Conservation (phyloP, 2,888 invertebrate species). For the Melinopterus prodromus region DNA sequence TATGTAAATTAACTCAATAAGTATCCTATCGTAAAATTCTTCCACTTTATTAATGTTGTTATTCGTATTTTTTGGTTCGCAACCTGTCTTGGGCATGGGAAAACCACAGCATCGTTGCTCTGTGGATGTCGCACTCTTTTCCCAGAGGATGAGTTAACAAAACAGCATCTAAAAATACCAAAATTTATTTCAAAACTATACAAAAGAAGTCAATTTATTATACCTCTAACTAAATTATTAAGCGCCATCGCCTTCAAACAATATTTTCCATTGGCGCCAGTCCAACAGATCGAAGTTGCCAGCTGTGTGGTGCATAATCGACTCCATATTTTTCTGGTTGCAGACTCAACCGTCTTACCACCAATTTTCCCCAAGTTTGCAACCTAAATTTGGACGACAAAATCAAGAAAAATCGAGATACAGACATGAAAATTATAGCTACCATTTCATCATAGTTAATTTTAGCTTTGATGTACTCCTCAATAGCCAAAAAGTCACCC, state of each 20-base stretch:
- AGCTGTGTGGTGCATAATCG: conserved; percentile 37
- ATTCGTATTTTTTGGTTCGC: conserved; percentile 17
- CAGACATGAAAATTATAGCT: neutral
- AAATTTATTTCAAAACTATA: conserved; percentile 13
- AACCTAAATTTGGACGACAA: conserved; percentile 29
- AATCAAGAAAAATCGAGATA: neutral
- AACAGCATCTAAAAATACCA: conserved; percentile 36
- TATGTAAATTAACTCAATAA: neutral
- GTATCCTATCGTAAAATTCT: neutral
- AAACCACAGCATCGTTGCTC: conserved; percentile 41
- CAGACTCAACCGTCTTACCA: conserved; percentile 37
- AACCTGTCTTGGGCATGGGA: conserved; percentile 41
- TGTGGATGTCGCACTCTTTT: conserved; percentile 40
- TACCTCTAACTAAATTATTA: conserved; percentile 38
- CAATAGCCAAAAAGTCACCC: conserved; percentile 36
- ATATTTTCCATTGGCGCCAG: conserved; percentile 40
- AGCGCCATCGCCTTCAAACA: conserved; percentile 35
- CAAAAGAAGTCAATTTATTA: neutral
- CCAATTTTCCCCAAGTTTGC: conserved; percentile 35
- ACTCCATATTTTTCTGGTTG: conserved; percentile 39
- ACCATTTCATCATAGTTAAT: conserved; percentile 37
- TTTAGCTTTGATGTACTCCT: conserved; percentile 38
- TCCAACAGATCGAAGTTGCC: conserved; percentile 40
- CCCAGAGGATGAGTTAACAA: conserved; percentile 37
- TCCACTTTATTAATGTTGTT: neutral